Evolutionary conservation across 1,140 invertebrate species (phyloP).

Genomic region (Zaprionus ornatus): DNA sequence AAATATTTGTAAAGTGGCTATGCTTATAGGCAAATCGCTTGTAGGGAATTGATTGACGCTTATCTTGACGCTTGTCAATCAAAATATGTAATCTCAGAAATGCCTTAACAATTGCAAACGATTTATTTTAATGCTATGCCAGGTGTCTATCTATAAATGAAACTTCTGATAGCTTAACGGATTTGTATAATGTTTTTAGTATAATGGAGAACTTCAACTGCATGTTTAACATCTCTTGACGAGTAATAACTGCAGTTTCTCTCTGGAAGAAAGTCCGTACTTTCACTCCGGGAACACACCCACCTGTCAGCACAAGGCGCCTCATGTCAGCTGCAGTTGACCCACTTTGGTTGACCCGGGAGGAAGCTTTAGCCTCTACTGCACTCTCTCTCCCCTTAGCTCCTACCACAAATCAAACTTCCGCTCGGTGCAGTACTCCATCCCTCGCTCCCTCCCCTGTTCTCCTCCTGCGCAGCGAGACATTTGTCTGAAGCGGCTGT

Average conservation of each 20-base stretch:
- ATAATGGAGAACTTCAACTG: background rate
- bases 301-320: constrained; percentile 38
- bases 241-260: background rate
- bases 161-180: background rate
- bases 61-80: background rate
- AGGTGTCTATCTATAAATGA: background rate
- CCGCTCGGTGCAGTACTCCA: constrained; percentile 51
- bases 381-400: constrained; percentile 33
- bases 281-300: constrained; percentile 46
- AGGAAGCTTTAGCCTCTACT: constrained; percentile 27
- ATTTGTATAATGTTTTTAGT: background rate
- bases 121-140: background rate
- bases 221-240: background rate
- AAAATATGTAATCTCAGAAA: background rate
- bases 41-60: background rate
- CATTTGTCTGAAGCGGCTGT: constrained; percentile 30
- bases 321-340: constrained; percentile 63
- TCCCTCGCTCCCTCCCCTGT: background rate
- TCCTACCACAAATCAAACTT: constrained; percentile 69
- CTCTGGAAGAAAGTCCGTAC: constrained; percentile 3
- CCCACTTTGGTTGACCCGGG: constrained; percentile 53
- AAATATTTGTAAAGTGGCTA: background rate
- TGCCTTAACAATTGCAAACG: background rate
- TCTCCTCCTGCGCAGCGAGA: constrained; percentile 1
- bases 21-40: background rate